These are phyloP conservation scores for Ammospiza nelsoni DNA, from an alignment of 2,113 vertebrate species.

Conservation along the genomic window DNA sequence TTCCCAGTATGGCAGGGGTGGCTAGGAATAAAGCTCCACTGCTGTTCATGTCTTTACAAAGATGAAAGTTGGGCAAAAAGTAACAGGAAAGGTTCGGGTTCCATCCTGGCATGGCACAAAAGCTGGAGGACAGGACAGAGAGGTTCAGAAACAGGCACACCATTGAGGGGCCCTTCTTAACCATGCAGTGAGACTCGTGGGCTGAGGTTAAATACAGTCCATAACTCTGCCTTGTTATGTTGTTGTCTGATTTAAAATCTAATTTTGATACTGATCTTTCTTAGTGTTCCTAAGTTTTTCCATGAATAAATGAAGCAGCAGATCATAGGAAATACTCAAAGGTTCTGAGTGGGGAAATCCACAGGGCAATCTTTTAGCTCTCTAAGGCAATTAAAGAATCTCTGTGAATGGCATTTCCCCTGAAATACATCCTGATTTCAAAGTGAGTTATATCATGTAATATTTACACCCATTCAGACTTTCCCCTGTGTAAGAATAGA, in stretches of 20 bases:
- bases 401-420: not conserved
- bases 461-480: not conserved
- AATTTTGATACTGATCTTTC: not conserved
- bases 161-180: not conserved
- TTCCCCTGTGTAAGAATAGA: not conserved
- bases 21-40: not conserved
- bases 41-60: not conserved
- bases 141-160: not conserved
- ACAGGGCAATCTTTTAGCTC: not conserved
- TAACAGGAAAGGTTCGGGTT: not conserved
- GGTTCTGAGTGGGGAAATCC: not conserved
- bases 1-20: not conserved
- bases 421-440: not conserved
- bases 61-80: not conserved
- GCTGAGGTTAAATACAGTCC: not conserved
- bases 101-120: not conserved
- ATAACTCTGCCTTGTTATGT: not conserved
- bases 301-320: not conserved
- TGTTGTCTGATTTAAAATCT: not conserved
- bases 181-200: rapidly evolving
- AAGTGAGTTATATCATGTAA: not conserved
- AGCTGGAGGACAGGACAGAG: no score
- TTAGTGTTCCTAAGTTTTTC: not conserved
- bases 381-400: not conserved
- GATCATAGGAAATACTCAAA: not conserved